Base-by-base conservation (phyloP, 2,113 vertebrate species). In the Myiopsitta monachus region DNA sequence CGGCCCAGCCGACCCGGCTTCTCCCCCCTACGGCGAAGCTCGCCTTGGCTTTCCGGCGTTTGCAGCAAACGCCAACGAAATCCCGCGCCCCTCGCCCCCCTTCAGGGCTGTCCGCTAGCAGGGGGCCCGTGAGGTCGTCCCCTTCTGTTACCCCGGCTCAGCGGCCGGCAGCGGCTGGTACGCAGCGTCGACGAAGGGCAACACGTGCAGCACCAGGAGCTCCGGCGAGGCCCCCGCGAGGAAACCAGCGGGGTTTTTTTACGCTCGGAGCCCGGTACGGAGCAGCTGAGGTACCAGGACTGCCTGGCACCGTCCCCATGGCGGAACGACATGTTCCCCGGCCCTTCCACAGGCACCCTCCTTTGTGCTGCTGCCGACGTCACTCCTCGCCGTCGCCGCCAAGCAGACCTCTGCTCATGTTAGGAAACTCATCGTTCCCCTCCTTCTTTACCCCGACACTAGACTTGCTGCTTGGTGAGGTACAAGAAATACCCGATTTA, bases 281-380 rank as follows among this genome's bases (percentile, higher is more conserved):
- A 9, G 75, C 49, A 16, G 38, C 68, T 18, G 62, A 49, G 33
- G 15, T 36, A 47, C 18, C 54, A 38, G 21, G 33, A 24, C 49
- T 57, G 36, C 41, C 67, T 3, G 44, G 30, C 22, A 11, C 78
- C 30, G 27, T 44, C 26, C 14, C 21, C 5, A 11, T n/a, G 9
- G 10, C 2, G 7, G 47, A 18, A 18, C 8, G 27, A 0, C 6
- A 0, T 14, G 1, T 15, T 55, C 12, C 24, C 19, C 14, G 22
- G 12, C 24, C 47, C 26, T 57, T 43, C 28, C 36, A 3, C 5
- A 18, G 43, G 7, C 57, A 36, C 39, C 41, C 22, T 52, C 23
- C 30, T 3, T 1, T 7, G 26, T n/a, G 57, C n/a, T 3, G 44
- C 49, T 7, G 10, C 52, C 28, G 6, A 22, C 30, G 17, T 30